These are phyloP conservation scores for Cotesia chilonis DNA, from an alignment of 1,140 invertebrate genomes.

Conservation along the genomic window DNA sequence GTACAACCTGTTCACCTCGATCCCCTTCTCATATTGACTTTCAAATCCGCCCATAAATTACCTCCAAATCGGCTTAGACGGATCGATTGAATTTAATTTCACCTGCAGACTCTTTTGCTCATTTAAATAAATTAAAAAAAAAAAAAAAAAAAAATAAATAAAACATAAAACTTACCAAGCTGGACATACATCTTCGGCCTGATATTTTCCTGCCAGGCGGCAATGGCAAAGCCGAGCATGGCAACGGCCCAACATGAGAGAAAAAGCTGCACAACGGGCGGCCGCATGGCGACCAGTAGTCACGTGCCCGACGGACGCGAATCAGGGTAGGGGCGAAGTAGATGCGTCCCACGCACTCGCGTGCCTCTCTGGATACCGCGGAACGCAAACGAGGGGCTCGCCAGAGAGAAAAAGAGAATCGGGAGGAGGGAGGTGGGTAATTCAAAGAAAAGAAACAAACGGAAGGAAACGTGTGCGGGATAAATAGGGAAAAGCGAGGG, in stretches of 20 bases:
- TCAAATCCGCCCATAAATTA: too few relatives aligned
- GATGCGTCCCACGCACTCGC: slow-evolving; percentile 15
- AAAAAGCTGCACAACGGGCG: slow-evolving; percentile 33
- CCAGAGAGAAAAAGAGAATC: slow-evolving; percentile 7
- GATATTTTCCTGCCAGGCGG: slow-evolving; percentile 85
- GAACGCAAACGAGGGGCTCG: not conserved
- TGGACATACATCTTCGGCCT: slow-evolving; percentile 87
- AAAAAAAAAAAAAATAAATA: slow-evolving; percentile 1
- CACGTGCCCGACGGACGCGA: slow-evolving; percentile 17
- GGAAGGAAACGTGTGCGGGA: not conserved
- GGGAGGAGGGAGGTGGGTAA: slow-evolving; percentile 8
- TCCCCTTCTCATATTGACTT: too few relatives aligned
- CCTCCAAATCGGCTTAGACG: too few relatives aligned
- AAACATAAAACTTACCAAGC: slow-evolving; percentile 74
- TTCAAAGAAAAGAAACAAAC: not conserved
- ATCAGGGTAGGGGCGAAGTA: not conserved
- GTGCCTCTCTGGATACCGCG: slow-evolving; percentile 9
- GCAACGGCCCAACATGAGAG: slow-evolving; percentile 47
- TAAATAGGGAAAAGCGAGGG: not conserved
- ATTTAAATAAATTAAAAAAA: too few relatives aligned
- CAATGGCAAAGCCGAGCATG: slow-evolving; percentile 50
- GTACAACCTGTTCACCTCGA: too few relatives aligned
- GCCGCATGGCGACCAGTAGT: slow-evolving; percentile 34
- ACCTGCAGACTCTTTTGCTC: too few relatives aligned
- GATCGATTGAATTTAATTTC: too few relatives aligned